These are phyloP conservation scores for Phortica okadai DNA, from an alignment of 2,888 invertebrate genomes.

Conservation along the genomic window DNA sequence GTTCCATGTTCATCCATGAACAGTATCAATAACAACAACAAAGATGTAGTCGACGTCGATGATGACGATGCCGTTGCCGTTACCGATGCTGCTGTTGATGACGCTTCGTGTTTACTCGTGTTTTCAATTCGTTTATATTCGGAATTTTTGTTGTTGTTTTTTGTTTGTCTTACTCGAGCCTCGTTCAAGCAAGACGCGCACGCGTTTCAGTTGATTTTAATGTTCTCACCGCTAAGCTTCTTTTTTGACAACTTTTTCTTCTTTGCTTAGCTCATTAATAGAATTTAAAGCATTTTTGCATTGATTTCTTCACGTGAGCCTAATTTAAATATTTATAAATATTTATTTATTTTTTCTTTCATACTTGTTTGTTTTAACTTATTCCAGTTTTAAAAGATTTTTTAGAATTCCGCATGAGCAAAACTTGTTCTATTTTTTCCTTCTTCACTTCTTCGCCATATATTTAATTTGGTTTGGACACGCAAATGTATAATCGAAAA, in stretches of 20 bases:
- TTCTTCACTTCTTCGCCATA: conserved; percentile 37
- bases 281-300: neutral
- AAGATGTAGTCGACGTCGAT: neutral
- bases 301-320: conserved; percentile 9
- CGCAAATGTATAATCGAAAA: conserved; percentile 11
- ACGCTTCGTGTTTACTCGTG: conserved; percentile 5
- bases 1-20: too few relatives aligned
- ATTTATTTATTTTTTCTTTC: conserved; percentile 38
- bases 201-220: conserved; percentile 2
- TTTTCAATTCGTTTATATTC: conserved; percentile 14
- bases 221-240: neutral
- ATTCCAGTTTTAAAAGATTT: neutral
- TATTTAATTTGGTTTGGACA: conserved; percentile 27
- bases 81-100: neutral
- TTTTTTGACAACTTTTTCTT: neutral
- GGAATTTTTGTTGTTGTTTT: neutral
- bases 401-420: conserved; percentile 22
- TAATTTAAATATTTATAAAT: conserved; percentile 24
- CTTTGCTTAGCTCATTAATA: neutral
- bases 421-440: conserved; percentile 19
- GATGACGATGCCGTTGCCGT: conserved; percentile 5
- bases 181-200: neutral
- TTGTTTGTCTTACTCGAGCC: neutral
- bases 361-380: conserved; percentile 40
- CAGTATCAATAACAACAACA: neutral